A percentile compares a stretch with the other conserved stretches of the same genome.
These are phyloP conservation scores for Lamellibrachia columna DNA, from an alignment of 2,888 invertebrate genomes.

Conservation along the genomic window DNA sequence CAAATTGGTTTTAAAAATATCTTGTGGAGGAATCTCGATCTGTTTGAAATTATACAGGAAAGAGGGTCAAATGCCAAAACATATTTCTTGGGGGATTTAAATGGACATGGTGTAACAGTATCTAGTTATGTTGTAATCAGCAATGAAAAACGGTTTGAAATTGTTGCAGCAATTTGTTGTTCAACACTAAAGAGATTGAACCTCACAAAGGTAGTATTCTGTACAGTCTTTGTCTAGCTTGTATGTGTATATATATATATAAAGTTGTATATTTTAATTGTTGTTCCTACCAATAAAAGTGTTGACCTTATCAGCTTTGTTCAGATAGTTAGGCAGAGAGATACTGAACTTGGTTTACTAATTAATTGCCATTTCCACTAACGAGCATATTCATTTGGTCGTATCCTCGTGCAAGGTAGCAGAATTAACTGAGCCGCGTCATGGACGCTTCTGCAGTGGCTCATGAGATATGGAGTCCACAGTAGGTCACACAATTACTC, in stretches of 20 bases:
- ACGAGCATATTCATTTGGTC: no score
- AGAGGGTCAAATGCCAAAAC: background rate
- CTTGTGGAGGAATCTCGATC: background rate
- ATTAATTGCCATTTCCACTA: no score
- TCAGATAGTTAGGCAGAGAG: background rate
- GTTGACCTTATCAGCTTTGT: background rate
- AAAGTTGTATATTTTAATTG: background rate
- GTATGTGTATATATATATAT: background rate
- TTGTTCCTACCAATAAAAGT: background rate
- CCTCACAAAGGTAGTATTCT: background rate
- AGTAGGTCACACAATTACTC: no score
- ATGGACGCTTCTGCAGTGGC: no score
- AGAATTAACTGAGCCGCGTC: no score
- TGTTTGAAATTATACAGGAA: background rate
- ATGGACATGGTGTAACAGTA: background rate
- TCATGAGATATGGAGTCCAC: no score
- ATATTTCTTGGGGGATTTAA: background rate
- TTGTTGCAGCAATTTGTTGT: background rate
- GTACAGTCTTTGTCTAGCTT: background rate
- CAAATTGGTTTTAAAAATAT: no score
- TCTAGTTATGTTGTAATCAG: background rate
- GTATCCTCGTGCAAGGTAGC: no score
- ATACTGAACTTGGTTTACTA: no score
- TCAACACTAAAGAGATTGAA: background rate
- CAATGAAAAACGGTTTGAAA: background rate